Conservation (phyloP, 2,797 vertebrate genomes). For the Tiaroga cobitis region DNA sequence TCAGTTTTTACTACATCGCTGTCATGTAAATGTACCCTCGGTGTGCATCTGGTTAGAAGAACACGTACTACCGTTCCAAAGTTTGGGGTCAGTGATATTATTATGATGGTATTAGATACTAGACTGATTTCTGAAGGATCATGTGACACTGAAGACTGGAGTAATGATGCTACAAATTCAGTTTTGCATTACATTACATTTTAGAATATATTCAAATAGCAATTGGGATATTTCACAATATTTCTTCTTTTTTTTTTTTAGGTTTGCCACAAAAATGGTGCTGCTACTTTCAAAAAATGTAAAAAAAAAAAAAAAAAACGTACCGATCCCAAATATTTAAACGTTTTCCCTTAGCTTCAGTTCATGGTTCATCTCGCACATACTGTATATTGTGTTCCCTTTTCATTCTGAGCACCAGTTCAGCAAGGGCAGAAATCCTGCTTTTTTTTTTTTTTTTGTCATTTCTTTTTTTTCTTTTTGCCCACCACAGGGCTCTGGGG, state of each 20-base stretch:
- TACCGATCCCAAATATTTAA: neutral
- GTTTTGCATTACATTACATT: neutral
- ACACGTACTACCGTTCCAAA: neutral
- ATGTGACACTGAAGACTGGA: neutral
- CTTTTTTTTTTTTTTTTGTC: constrained; percentile 33
- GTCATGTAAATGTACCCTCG: neutral
- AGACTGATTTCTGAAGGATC: neutral
- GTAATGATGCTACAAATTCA: neutral
- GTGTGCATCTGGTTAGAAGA: too few species aligned
- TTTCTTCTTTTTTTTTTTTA: neutral
- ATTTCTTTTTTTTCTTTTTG: constrained; percentile 46
- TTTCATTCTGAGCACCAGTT: neutral
- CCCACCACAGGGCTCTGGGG: constrained; percentile 43
- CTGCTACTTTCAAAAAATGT: neutral
- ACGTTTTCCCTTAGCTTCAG: neutral
- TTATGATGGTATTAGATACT: neutral
- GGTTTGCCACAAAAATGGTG: neutral
- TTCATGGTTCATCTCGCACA: neutral
- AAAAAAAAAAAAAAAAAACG: too few species aligned
- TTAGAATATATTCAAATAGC: too few species aligned
- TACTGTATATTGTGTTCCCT: neutral
- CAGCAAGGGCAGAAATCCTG: constrained; percentile 17
- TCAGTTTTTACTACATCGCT: neutral
- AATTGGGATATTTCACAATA: too few species aligned
- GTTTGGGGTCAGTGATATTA: neutral